Evolutionary conservation across 2,888 invertebrate genomes (phyloP).

Genomic region (Lottia scabra): DNA sequence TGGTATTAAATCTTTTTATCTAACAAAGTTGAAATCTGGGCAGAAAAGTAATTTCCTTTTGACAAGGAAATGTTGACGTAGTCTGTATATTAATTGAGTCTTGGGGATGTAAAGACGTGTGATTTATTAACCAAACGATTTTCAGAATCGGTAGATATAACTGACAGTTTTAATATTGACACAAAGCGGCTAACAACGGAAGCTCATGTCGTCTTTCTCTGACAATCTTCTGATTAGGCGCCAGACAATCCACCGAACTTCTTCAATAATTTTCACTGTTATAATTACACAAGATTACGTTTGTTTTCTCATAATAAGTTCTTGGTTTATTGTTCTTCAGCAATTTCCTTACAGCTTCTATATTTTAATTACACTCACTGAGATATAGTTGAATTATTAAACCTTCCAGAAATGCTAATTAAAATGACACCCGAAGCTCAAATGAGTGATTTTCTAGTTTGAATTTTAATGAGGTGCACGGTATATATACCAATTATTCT

Average conservation of each 20-base stretch:
- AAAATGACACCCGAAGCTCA: no score
- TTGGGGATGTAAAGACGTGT: background rate
- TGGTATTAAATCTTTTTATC: constrained; percentile 19
- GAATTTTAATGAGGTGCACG: no score
- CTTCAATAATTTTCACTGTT: no score
- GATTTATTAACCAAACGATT: constrained; percentile 4
- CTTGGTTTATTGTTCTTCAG: no score
- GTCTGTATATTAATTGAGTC: constrained; percentile 2
- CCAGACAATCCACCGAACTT: background rate
- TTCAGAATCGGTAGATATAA: background rate
- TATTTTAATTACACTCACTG: no score
- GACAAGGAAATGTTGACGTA: constrained; percentile 1
- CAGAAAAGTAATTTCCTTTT: constrained; percentile 2
- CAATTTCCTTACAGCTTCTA: no score
- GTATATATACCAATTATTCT: no score
- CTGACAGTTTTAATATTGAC: constrained; percentile 3
- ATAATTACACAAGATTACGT: no score
- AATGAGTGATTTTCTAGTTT: no score
- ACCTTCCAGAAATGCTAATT: no score
- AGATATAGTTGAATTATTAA: no score
- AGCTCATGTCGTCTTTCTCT: background rate
- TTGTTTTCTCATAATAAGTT: no score
- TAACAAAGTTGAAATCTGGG: background rate
- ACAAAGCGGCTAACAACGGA: background rate
- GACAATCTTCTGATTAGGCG: background rate